Conservation (phyloP, 2,888 invertebrate species). For the Margaritifera margaritifera region DNA sequence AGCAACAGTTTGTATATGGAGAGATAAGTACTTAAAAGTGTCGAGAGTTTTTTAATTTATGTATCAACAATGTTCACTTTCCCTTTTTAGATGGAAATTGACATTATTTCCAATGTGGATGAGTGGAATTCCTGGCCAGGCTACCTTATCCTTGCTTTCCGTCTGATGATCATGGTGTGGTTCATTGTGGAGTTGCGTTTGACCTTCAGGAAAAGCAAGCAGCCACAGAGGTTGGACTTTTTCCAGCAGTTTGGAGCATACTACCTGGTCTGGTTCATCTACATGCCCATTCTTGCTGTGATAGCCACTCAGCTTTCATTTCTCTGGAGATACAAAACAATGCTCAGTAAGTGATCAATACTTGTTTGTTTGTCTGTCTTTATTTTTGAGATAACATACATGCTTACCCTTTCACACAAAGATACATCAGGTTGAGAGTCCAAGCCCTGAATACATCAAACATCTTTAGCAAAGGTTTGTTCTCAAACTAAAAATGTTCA, state of each 20-base stretch:
- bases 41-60: not conserved
- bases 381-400: too few species aligned
- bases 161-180: slow-evolving; percentile 91
- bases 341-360: slow-evolving; percentile 81
- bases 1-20: too few species aligned
- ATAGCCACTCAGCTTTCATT: slow-evolving; percentile 94
- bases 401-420: too few species aligned
- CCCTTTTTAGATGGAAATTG: slow-evolving; percentile 87
- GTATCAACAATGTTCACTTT: slow-evolving; percentile 1
- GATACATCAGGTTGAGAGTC: too few species aligned
- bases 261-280: slow-evolving; percentile 98
- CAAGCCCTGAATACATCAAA: too few species aligned
- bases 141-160: slow-evolving; percentile 90
- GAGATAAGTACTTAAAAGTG: not conserved
- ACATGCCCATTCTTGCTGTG: slow-evolving; percentile 93
- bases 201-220: slow-evolving; percentile 85
- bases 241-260: slow-evolving; percentile 97
- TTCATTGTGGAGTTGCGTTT: slow-evolving; percentile 84
- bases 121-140: slow-evolving; percentile 99
- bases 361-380: not conserved
- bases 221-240: slow-evolving; percentile 90
- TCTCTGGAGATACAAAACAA: slow-evolving; percentile 94
- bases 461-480: too few species aligned
- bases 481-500: too few species aligned
- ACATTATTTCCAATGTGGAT: slow-evolving; percentile 95